Base-by-base conservation (phyloP, 2,113 vertebrate species). In the Chrysemys picta region DNA sequence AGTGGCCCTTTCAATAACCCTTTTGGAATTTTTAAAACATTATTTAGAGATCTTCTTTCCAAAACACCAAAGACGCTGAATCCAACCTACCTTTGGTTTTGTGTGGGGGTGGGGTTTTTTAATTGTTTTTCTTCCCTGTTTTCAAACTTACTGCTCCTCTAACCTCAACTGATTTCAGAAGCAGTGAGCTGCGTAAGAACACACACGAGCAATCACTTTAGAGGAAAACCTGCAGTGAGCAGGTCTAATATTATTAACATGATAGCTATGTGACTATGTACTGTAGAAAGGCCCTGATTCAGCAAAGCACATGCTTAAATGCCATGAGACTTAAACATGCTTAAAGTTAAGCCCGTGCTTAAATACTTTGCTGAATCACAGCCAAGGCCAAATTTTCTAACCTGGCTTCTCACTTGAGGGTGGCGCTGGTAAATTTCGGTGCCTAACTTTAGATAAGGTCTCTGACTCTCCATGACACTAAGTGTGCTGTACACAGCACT, bases 271-370 rank as follows among this genome's bases (percentile, higher is more conserved):
- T 1, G 91, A 93, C 49, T 53, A 2, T 90, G 96, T 95, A 62
- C 95, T 57, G 94, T 27, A 72, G 90, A 93, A 93, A 80, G 76
- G 80, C 88, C 89, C 65, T 10, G 89, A 75, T 93, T 91, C 94
- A 65, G 49, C 62, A 4, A 76, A 81, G 85, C 6, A 22, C 52
- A 62, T 7, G 82, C 47, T 3, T 0, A 1, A 92, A 94, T 31
- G 85, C 84, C 79, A 52, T 59, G 75, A 83, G 89, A 10, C 1
- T 69, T 65, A 89, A 88, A 42, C 0, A 6, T 2, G 88, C 10
- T 53, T 2, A 79, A 75, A 79, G 16, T 65, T 31, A 89, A 88
- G 42, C 0, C 10, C 1, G 24, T n/a, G 88, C 17, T 53, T 2
- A 69, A 80, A 81, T 0, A 2, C 49, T 0, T 86, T 72, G 76